A percentile compares a stretch with the other conserved stretches of the same genome.
Conservation (phyloP, 2,888 invertebrate species). For the Syrista parreyssii region DNA sequence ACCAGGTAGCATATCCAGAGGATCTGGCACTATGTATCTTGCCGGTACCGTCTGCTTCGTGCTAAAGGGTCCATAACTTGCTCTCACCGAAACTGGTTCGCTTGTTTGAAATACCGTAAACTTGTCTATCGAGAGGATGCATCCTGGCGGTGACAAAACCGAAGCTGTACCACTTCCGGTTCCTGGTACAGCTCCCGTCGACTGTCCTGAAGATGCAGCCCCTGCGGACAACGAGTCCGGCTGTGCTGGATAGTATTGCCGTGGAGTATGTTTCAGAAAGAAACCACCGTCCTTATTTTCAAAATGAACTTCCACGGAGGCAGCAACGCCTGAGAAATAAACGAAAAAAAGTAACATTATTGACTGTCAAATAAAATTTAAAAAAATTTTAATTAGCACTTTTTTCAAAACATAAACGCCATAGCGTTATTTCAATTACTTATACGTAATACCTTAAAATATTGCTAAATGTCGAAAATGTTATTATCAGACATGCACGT, state of each 20-base stretch:
- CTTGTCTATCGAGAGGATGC: constrained; percentile 84
- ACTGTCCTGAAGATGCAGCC: constrained; percentile 18
- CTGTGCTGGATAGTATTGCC: constrained; percentile 72
- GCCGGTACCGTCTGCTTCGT: constrained; percentile 95
- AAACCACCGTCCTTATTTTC: constrained; percentile 93
- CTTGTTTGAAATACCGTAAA: constrained; percentile 93
- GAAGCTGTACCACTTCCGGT: constrained; percentile 36
- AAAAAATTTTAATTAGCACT: background rate
- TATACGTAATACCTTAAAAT: background rate
- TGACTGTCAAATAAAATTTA: background rate
- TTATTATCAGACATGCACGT: background rate
- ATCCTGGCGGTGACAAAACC: constrained; percentile 69
- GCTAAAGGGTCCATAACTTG: constrained; percentile 94
- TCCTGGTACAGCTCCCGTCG: constrained; percentile 5
- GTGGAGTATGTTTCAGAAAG: constrained; percentile 85
- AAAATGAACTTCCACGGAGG: constrained; percentile 88
- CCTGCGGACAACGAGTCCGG: constrained; percentile 41
- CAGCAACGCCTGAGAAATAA: constrained; percentile 74
- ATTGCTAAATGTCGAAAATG: background rate
- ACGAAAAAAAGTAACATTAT: constrained; percentile 37
- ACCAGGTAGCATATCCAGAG: constrained; percentile 73
- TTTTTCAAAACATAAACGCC: background rate
- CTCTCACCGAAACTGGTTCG: constrained; percentile 90
- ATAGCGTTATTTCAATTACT: background rate
- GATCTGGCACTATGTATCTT: constrained; percentile 87